phyloP scores from a whole-genome alignment of 2,888 invertebrate genomes.

The Ophraella communa region DNA sequence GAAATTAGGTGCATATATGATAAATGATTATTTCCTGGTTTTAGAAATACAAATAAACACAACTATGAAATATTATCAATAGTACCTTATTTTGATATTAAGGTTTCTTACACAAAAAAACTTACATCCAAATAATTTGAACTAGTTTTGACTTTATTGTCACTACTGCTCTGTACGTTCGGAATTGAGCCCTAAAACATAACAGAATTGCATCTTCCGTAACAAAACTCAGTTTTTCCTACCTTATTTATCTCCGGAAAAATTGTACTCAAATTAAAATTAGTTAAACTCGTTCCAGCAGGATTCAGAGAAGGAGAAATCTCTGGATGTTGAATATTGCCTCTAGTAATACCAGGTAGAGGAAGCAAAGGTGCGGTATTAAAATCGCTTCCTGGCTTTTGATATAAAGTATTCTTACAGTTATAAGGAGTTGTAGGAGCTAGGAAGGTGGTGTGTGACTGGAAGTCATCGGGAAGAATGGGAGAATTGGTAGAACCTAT shows the following conservation, averaged over 20 bases:
- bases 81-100: too few relatives aligned
- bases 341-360: slow-evolving; percentile 45
- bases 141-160: neutral
- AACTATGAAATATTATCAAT: too few relatives aligned
- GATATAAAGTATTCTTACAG: slow-evolving; percentile 57
- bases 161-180: slow-evolving; percentile 1
- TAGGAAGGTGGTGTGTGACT: slow-evolving; percentile 54
- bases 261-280: slow-evolving; percentile 83
- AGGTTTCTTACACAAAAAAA: too few relatives aligned
- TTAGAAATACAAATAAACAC: too few relatives aligned
- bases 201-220: neutral
- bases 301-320: slow-evolving; percentile 51
- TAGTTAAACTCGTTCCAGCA: slow-evolving; percentile 67
- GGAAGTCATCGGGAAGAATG: slow-evolving; percentile 58
- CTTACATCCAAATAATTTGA: slow-evolving; percentile 11
- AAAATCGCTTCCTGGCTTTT: slow-evolving; percentile 51
- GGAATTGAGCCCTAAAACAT: slow-evolving; percentile 11
- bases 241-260: slow-evolving; percentile 80
- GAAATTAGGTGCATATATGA: too few relatives aligned
- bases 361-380: slow-evolving; percentile 47
- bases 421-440: slow-evolving; percentile 55
- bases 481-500: slow-evolving; percentile 57
- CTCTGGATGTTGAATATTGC: slow-evolving; percentile 52
- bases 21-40: too few relatives aligned
- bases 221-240: slow-evolving; percentile 7